phyloP scores from a whole-genome alignment of 1,140 invertebrate species.

The Aphaenogaster rudis region DNA sequence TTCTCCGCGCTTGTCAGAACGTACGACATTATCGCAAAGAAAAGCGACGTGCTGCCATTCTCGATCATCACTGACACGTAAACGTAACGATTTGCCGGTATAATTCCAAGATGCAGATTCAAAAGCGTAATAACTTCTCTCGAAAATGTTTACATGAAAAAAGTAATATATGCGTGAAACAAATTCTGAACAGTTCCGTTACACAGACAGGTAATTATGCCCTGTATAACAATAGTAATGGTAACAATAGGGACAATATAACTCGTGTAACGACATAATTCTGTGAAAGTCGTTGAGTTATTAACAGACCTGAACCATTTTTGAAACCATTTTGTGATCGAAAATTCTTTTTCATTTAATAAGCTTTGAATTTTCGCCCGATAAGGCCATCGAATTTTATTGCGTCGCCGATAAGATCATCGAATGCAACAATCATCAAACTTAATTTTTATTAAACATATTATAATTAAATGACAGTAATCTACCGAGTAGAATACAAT shows the following conservation, averaged over 20 bases:
- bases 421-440: background rate
- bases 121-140: background rate
- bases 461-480: background rate
- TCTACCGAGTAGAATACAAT: slow-evolving; percentile 39
- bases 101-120: background rate
- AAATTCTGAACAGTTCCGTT: background rate
- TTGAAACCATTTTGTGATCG: background rate
- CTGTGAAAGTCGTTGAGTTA: background rate
- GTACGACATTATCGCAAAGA: slow-evolving; percentile 13
- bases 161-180: background rate
- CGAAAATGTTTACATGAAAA: background rate
- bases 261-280: background rate
- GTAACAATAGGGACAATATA: background rate
- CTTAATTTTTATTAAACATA: background rate
- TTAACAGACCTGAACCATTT: background rate
- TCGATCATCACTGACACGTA: background rate
- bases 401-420: background rate
- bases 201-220: slow-evolving; percentile 8
- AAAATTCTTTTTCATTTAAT: background rate
- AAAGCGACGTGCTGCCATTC: slow-evolving; percentile 26
- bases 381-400: background rate
- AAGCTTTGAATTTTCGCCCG: background rate
- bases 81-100: background rate
- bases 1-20: slow-evolving; percentile 23
- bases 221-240: background rate